These are phyloP conservation scores for Panthera leo DNA, from an alignment of 2,113 vertebrate species.

Conservation along the genomic window DNA sequence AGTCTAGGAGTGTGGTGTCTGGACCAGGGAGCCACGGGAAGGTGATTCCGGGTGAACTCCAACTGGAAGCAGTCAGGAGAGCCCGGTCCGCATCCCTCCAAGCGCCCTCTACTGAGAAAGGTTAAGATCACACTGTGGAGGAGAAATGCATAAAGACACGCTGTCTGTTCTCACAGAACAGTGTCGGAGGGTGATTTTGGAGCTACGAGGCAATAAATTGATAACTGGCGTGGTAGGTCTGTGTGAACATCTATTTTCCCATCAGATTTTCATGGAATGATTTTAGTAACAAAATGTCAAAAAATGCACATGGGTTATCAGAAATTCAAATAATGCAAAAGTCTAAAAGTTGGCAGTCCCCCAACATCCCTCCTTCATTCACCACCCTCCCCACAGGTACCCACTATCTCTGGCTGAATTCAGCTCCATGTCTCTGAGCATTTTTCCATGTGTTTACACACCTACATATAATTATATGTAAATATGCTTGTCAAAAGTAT, in stretches of 20 bases:
- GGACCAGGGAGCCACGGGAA: neutral
- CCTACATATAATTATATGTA: neutral
- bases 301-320: neutral
- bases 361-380: neutral
- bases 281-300: conserved; percentile 47
- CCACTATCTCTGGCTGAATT: neutral
- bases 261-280: neutral
- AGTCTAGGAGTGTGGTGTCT: neutral
- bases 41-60: neutral
- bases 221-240: neutral
- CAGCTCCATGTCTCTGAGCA: neutral
- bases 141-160: neutral
- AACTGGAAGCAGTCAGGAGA: neutral
- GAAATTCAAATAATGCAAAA: conserved; percentile 4
- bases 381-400: neutral
- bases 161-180: neutral
- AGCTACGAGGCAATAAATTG: neutral
- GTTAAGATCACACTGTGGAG: neutral
- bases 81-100: neutral
- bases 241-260: neutral
- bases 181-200: neutral
- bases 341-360: neutral
- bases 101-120: conserved; percentile 41
- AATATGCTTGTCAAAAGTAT: neutral
- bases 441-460: conserved; percentile 13